Evolutionary conservation across 1,140 invertebrate genomes (phyloP).

Genomic region (Hycleus cichorii): DNA sequence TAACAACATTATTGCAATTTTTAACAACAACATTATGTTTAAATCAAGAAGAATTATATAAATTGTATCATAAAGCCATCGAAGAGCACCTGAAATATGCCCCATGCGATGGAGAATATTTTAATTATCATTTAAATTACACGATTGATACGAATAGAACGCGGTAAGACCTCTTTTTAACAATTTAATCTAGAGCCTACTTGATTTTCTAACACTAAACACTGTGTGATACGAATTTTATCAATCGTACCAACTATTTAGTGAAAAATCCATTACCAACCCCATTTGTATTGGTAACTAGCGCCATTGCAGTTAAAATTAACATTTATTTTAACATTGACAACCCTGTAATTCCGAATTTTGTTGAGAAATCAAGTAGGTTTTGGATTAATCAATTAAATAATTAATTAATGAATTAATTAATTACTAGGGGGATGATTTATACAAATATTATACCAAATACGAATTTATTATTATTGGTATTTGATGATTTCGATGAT

Average conservation of each 20-base stretch:
- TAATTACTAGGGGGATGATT: neutral
- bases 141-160: neutral
- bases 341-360: too few relatives aligned
- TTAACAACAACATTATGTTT: constrained; percentile 1
- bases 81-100: constrained; percentile 4
- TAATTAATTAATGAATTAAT: too few relatives aligned
- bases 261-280: too few relatives aligned
- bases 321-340: too few relatives aligned
- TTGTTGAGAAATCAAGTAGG: too few relatives aligned
- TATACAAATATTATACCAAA: neutral
- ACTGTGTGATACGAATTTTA: too few relatives aligned
- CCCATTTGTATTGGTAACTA: neutral
- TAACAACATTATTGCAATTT: neutral
- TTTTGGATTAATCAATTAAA: too few relatives aligned
- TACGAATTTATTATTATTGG: neutral
- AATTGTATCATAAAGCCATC: constrained; percentile 1
- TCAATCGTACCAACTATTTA: too few relatives aligned
- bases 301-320: too few relatives aligned
- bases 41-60: neutral
- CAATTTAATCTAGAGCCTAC: too few relatives aligned
- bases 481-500: neutral
- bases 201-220: too few relatives aligned
- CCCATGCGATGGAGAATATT: neutral
- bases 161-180: too few relatives aligned
- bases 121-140: neutral